Conservation (phyloP, 2,797 vertebrate genomes). For the Bufotes viridis region DNA sequence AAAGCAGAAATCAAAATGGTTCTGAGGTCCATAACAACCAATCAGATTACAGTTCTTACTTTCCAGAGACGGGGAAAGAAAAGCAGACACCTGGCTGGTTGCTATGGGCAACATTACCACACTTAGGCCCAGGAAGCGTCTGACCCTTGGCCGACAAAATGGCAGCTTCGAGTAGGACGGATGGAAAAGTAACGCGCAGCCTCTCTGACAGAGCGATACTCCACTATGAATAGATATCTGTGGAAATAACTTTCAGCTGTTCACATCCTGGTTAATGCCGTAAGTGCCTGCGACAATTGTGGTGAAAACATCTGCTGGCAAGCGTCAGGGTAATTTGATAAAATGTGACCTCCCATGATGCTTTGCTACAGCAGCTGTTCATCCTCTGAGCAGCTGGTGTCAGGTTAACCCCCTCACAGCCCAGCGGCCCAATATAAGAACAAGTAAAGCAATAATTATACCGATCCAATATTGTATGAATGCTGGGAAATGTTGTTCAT, state of each 20-base stretch:
- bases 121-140: not conserved
- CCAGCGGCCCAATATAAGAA: not conserved
- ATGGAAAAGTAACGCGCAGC: not conserved
- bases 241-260: constrained; percentile 42
- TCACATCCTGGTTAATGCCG: constrained; percentile 19
- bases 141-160: not conserved
- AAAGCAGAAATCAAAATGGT: too few relatives aligned
- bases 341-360: constrained; percentile 59
- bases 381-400: constrained; percentile 22
- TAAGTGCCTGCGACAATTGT: constrained; percentile 54
- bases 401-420: not conserved
- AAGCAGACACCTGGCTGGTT: not conserved
- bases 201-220: not conserved
- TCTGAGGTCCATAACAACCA: too few relatives aligned
- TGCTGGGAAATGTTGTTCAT: not conserved
- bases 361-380: constrained; percentile 36
- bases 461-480: not conserved
- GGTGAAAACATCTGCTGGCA: constrained; percentile 69
- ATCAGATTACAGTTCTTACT: too few relatives aligned
- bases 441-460: not conserved
- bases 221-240: not conserved
- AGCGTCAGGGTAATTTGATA: constrained; percentile 65
- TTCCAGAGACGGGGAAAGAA: not conserved
- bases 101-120: not conserved
- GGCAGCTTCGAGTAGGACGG: not conserved